Evolutionary conservation across 2,888 invertebrate species (phyloP).

Genomic region (Polyommatus iphigenia): DNA sequence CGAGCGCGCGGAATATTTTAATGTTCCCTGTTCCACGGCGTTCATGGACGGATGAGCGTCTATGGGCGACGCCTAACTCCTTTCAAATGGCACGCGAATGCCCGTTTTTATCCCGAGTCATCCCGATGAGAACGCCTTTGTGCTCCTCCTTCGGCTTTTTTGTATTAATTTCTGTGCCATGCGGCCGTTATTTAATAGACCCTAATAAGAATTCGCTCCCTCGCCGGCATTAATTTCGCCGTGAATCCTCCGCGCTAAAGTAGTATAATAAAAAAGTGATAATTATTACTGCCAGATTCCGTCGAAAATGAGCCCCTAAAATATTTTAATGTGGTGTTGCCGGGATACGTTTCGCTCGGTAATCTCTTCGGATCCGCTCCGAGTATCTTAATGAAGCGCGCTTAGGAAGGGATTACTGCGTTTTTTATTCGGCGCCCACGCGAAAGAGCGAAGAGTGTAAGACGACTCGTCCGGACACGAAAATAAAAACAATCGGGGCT

Average conservation of each 20-base stretch:
- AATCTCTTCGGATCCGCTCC: slow-evolving; percentile 67
- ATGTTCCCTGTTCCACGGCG: slow-evolving; percentile 53
- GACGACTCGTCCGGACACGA: slow-evolving; percentile 43
- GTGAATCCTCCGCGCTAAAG: slow-evolving; percentile 40
- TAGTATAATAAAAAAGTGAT: slow-evolving; percentile 60
- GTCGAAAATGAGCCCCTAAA: slow-evolving; percentile 59
- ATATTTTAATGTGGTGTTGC: slow-evolving; percentile 66
- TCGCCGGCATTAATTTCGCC: slow-evolving; percentile 34
- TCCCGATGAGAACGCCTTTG: slow-evolving; percentile 47
- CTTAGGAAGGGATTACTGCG: slow-evolving; percentile 61
- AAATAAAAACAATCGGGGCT: slow-evolving; percentile 63
- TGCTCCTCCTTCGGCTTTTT: slow-evolving; percentile 43
- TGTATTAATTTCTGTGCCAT: slow-evolving; percentile 46
- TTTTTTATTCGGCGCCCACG: slow-evolving; percentile 62
- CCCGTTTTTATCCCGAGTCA: slow-evolving; percentile 53
- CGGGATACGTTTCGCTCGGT: slow-evolving; percentile 65
- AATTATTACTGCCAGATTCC: slow-evolving; percentile 58
- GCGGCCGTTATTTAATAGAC: slow-evolving; percentile 47
- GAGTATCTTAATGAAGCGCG: slow-evolving; percentile 71
- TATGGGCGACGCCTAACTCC: slow-evolving; percentile 57
- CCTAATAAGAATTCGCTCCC: slow-evolving; percentile 62
- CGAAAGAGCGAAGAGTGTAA: slow-evolving; percentile 43
- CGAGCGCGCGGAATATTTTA: slow-evolving; percentile 71
- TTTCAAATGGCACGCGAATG: slow-evolving; percentile 57
- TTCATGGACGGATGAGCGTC: slow-evolving; percentile 56